These are phyloP conservation scores for Smittia aterrima DNA, from an alignment of 2,888 invertebrate genomes.

Conservation along the genomic window DNA sequence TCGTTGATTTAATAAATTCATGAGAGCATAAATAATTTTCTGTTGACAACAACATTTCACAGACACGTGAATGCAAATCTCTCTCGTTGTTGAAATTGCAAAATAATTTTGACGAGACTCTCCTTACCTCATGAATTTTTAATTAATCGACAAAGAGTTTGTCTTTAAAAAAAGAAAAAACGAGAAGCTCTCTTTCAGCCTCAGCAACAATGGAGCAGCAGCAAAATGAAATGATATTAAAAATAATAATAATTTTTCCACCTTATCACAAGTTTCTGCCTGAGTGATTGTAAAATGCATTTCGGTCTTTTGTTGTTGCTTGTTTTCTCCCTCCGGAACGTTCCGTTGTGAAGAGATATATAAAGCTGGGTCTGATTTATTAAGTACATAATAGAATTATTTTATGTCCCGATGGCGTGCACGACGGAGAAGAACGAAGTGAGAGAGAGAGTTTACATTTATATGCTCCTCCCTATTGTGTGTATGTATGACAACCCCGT, in stretches of 20 bases:
- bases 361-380: slow-evolving; percentile 32
- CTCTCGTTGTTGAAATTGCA: no score
- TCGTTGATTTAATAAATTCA: slow-evolving; percentile 16
- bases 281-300: slow-evolving; percentile 45
- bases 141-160: background rate
- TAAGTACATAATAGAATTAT: slow-evolving; percentile 39
- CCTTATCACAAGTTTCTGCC: slow-evolving; percentile 47
- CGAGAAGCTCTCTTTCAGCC: background rate
- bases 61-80: slow-evolving; percentile 37
- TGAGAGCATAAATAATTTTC: slow-evolving; percentile 15
- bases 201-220: background rate
- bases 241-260: slow-evolving; percentile 42
- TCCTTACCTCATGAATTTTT: background rate
- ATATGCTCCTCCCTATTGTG: slow-evolving; percentile 36
- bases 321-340: slow-evolving; percentile 23
- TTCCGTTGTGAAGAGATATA: background rate
- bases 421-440: background rate
- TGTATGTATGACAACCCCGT: background rate
- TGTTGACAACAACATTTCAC: background rate
- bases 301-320: slow-evolving; percentile 36
- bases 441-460: slow-evolving; percentile 37
- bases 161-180: background rate
- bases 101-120: no score
- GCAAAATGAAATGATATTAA: slow-evolving; percentile 36
- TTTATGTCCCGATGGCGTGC: slow-evolving; percentile 7